phyloP scores from a whole-genome alignment of 2,797 vertebrate species.

The Galaxias olidus region DNA sequence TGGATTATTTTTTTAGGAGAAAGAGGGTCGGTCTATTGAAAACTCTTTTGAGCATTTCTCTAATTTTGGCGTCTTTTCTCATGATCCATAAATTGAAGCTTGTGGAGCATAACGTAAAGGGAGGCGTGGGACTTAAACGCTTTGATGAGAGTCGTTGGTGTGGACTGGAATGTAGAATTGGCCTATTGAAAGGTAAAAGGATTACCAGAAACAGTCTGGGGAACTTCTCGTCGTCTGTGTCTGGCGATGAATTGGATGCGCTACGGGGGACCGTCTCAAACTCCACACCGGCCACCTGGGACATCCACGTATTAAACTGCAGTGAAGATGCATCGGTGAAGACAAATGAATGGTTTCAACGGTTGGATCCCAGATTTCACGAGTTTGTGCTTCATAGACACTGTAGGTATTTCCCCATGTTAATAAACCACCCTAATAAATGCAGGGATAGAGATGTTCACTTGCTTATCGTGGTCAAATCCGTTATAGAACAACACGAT shows the following conservation, averaged over 20 bases:
- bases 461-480: conserved; percentile 82
- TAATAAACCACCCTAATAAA: conserved; percentile 83
- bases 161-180: conserved; percentile 41
- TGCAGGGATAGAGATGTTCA: conserved; percentile 69
- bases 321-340: conserved; percentile 64
- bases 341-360: conserved; percentile 72
- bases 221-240: conserved; percentile 22
- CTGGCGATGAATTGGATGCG: conserved; percentile 15
- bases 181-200: conserved; percentile 39
- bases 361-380: conserved; percentile 77
- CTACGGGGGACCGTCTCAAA: conserved; percentile 37
- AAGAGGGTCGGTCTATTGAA: conserved; percentile 73
- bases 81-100: conserved; percentile 78
- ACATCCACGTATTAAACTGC: conserved; percentile 72
- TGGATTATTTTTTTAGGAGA: conserved; percentile 74
- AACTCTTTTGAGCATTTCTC: conserved; percentile 73
- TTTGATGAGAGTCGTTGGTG: conserved; percentile 41
- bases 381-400: conserved; percentile 82
- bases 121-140: conserved; percentile 41
- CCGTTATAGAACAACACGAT: conserved; percentile 82
- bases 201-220: conserved; percentile 17
- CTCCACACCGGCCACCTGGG: conserved; percentile 62
- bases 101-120: conserved; percentile 63
- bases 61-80: conserved; percentile 75
- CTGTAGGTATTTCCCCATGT: conserved; percentile 83